These are phyloP conservation scores for Coecobrya sp. DNA, from an alignment of 2,888 invertebrate species.

Conservation along the genomic window DNA sequence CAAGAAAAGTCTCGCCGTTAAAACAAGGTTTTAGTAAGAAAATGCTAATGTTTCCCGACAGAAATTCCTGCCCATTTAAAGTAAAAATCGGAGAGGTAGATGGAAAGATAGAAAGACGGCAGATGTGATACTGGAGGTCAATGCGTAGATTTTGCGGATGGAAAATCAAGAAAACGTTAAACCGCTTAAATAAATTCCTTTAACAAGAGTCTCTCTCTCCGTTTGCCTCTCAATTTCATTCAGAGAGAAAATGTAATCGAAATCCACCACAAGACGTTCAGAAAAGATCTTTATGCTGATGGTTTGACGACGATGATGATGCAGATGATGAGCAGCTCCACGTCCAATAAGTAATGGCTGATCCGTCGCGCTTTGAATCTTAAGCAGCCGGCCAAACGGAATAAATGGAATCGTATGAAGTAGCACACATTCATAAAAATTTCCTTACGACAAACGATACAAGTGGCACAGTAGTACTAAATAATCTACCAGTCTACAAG, in stretches of 20 bases:
- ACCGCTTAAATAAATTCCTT: not conserved
- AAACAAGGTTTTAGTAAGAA: slow-evolving; percentile 39
- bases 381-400: slow-evolving; percentile 64
- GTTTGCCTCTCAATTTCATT: slow-evolving; percentile 42
- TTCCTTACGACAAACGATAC: slow-evolving; percentile 39
- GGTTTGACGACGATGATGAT: slow-evolving; percentile 72
- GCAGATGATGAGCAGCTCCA: slow-evolving; percentile 80
- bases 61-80: slow-evolving; percentile 51
- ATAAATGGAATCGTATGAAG: slow-evolving; percentile 14
- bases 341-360: slow-evolving; percentile 81
- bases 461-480: slow-evolving; percentile 50
- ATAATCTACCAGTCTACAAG: not conserved
- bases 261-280: slow-evolving; percentile 27
- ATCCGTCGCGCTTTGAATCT: slow-evolving; percentile 80
- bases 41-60: slow-evolving; percentile 62
- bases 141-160: slow-evolving; percentile 21
- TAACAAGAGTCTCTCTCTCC: not conserved
- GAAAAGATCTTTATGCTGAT: slow-evolving; percentile 76
- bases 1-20: slow-evolving; percentile 42
- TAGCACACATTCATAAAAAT: slow-evolving; percentile 50
- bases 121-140: not conserved
- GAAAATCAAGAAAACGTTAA: slow-evolving; percentile 30
- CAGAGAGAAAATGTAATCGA: slow-evolving; percentile 55
- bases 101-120: not conserved
- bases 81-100: slow-evolving; percentile 21